These are phyloP conservation scores for Acheta domesticus DNA, from an alignment of 2,888 invertebrate species.

Conservation along the genomic window DNA sequence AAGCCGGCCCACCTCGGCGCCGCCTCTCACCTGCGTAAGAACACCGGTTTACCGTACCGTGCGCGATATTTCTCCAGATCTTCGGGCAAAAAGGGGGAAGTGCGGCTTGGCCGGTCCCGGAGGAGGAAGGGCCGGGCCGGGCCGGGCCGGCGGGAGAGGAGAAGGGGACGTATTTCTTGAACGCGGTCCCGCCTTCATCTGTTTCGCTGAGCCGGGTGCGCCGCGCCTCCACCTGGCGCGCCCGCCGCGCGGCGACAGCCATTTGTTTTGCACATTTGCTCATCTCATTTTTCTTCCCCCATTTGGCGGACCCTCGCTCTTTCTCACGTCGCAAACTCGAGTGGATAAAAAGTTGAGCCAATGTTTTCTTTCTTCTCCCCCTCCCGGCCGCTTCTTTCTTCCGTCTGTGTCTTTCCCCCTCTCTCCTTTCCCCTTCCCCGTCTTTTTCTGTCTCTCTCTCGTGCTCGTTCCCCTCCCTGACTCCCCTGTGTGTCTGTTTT, in stretches of 20 bases:
- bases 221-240: background rate
- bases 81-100: background rate
- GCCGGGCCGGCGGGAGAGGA: background rate
- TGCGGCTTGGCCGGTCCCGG: background rate
- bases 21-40: conserved; percentile 1
- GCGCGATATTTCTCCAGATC: background rate
- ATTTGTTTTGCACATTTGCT: conserved; percentile 36
- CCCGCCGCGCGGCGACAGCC: conserved; percentile 24
- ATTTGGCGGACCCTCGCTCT: conserved; percentile 32
- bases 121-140: background rate
- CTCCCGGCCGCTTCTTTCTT: background rate
- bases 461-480: background rate
- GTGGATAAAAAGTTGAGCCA: conserved; percentile 33
- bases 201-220: background rate
- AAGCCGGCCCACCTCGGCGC: background rate
- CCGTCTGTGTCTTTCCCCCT: background rate
- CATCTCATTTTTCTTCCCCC: conserved; percentile 35
- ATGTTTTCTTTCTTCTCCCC: conserved; percentile 23
- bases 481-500: background rate
- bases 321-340: conserved; percentile 35
- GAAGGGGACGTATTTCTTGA: background rate
- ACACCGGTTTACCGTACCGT: background rate
- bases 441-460: background rate
- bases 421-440: background rate
- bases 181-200: conserved; percentile 7